These are phyloP conservation scores for Ctenicera cuprea DNA, from an alignment of 2,888 invertebrate species.

Conservation along the genomic window DNA sequence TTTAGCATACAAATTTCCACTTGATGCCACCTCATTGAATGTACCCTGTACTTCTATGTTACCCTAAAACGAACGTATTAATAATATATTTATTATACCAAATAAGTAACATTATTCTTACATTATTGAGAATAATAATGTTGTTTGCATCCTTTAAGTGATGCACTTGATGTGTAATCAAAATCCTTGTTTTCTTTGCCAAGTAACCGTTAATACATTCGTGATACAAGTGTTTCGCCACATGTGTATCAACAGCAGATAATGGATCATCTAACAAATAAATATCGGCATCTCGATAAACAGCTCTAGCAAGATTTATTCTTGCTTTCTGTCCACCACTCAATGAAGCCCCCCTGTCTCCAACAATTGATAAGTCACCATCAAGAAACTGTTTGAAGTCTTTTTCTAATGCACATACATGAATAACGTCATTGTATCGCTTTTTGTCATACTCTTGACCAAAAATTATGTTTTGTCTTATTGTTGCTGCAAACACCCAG, in stretches of 20 bases:
- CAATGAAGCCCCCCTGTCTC: slow-evolving; percentile 86
- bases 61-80: slow-evolving; percentile 67
- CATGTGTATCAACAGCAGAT: slow-evolving; percentile 90
- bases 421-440: slow-evolving; percentile 77
- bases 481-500: slow-evolving; percentile 87
- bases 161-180: slow-evolving; percentile 93
- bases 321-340: slow-evolving; percentile 90
- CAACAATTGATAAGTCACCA: slow-evolving; percentile 85
- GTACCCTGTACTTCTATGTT: slow-evolving; percentile 72
- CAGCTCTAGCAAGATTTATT: slow-evolving; percentile 81
- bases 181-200: slow-evolving; percentile 80
- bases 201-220: slow-evolving; percentile 84
- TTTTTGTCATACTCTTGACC: slow-evolving; percentile 79
- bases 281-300: slow-evolving; percentile 83
- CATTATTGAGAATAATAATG: slow-evolving; percentile 80
- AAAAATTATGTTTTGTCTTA: slow-evolving; percentile 92
- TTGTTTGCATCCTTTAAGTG: slow-evolving; percentile 81
- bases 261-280: slow-evolving; percentile 90
- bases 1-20: slow-evolving; percentile 74
- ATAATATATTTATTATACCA: not conserved
- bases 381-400: slow-evolving; percentile 84
- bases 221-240: slow-evolving; percentile 86
- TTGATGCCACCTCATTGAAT: slow-evolving; percentile 70
- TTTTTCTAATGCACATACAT: slow-evolving; percentile 81
- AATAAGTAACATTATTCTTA: slow-evolving; percentile 64